A percentile compares a stretch with the other conserved stretches of the same genome.
phyloP scores from a whole-genome alignment of 2,113 vertebrate genomes.

The Bubo blakistoni region DNA sequence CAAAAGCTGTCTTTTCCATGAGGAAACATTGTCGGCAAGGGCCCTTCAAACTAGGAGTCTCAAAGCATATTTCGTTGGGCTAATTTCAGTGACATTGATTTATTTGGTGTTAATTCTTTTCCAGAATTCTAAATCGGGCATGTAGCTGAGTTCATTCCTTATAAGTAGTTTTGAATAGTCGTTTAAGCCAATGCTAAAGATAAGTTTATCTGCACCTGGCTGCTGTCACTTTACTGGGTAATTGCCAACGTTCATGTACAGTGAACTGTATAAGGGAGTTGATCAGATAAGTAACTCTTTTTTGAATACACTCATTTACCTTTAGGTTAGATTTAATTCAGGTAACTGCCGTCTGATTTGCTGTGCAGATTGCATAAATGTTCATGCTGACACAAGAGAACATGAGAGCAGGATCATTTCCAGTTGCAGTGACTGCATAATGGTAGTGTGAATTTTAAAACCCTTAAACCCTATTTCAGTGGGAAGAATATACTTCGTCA shows the following conservation, averaged over 20 bases:
- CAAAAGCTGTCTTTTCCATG: not conserved
- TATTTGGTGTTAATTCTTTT: not conserved
- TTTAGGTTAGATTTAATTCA: not conserved
- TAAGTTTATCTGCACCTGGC: not conserved
- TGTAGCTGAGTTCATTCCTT: not conserved
- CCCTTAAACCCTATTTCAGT: not conserved
- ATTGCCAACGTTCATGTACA: fast-evolving
- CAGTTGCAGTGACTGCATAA: fast-evolving
- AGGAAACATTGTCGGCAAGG: not conserved
- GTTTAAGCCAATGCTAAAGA: not conserved
- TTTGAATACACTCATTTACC: not conserved
- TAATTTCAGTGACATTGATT: not conserved
- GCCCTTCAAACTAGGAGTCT: not conserved
- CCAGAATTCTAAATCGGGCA: not conserved
- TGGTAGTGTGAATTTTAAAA: not conserved
- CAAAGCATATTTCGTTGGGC: not conserved
- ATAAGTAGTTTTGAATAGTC: not conserved
- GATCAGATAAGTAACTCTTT: not conserved
- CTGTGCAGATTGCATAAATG: not conserved
- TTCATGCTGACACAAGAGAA: not conserved
- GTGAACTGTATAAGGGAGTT: not conserved
- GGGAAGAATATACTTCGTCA: not conserved
- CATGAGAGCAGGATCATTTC: not conserved
- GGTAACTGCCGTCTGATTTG: not conserved
- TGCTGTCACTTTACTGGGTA: not conserved